Conservation (phyloP, 2,113 vertebrate species). For the Sorex araneus region DNA sequence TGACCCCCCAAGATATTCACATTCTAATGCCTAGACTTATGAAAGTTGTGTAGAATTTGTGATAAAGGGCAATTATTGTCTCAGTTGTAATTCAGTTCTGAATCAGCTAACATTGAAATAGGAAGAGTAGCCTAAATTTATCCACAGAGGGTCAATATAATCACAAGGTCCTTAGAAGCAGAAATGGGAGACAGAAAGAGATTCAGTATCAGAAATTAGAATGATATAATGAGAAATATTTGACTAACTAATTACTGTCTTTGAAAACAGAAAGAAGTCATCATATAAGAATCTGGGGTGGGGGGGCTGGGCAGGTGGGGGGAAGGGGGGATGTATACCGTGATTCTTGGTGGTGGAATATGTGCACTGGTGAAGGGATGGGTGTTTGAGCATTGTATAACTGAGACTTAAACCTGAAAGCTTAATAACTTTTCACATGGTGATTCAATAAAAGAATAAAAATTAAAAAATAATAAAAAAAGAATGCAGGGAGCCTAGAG, state of each 20-base stretch:
- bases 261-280: not conserved
- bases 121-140: not conserved
- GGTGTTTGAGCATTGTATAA: no score
- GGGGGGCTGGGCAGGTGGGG: no score
- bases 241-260: not conserved
- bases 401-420: no score
- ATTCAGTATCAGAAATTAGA: not conserved
- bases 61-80: not conserved
- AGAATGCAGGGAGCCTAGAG: not conserved
- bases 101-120: conserved; percentile 26
- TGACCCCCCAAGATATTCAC: not conserved
- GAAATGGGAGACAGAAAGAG: not conserved
- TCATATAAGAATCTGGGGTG: no score
- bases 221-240: not conserved
- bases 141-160: not conserved
- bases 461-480: no score
- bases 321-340: no score
- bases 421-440: no score
- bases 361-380: no score
- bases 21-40: not conserved
- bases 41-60: not conserved
- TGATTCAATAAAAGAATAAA: no score
- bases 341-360: no score
- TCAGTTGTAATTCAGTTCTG: not conserved
- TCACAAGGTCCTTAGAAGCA: not conserved